Percentiles rank a stretch among this genome's conserved stretches.
Conservation (phyloP, 2,888 invertebrate genomes). For the Caenorhabditis imperialis region DNA sequence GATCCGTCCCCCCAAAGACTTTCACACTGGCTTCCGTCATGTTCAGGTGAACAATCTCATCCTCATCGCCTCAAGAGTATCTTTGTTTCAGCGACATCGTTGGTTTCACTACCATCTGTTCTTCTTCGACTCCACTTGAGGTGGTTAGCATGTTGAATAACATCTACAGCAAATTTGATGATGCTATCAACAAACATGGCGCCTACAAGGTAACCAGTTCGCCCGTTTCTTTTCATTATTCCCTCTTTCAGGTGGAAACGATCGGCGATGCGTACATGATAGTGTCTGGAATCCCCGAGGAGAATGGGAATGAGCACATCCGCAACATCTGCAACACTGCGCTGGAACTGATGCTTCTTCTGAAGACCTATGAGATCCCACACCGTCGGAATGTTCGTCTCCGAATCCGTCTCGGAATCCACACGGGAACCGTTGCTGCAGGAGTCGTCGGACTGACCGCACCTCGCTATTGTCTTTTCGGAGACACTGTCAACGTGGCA, state of each 20-base stretch:
- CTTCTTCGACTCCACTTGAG: constrained; percentile 63
- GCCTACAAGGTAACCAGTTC: constrained; percentile 61
- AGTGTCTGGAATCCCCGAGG: constrained; percentile 75
- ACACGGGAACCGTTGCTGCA: constrained; percentile 75
- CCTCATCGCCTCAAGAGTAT: not conserved
- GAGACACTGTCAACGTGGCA: constrained; percentile 76
- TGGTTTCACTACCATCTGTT: constrained; percentile 70
- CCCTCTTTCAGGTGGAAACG: constrained; percentile 74
- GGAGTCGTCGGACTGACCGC: constrained; percentile 76
- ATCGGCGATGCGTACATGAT: constrained; percentile 77
- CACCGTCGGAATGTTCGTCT: constrained; percentile 68
- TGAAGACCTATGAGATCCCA: constrained; percentile 68
- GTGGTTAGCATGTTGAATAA: constrained; percentile 70
- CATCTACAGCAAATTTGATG: constrained; percentile 76
- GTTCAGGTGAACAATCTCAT: constrained; percentile 57
- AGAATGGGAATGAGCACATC: constrained; percentile 73
- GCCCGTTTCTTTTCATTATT: not conserved
- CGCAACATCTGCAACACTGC: constrained; percentile 70
- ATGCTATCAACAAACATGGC: constrained; percentile 70
- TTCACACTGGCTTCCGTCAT: constrained; percentile 73
- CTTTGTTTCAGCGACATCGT: constrained; percentile 68
- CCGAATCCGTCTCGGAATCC: constrained; percentile 74
- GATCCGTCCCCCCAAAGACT: constrained; percentile 74
- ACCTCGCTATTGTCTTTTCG: constrained; percentile 77
- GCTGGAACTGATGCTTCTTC: constrained; percentile 71